Base-by-base conservation (phyloP, 2,797 vertebrate genomes). In the Mallotus villosus region DNA sequence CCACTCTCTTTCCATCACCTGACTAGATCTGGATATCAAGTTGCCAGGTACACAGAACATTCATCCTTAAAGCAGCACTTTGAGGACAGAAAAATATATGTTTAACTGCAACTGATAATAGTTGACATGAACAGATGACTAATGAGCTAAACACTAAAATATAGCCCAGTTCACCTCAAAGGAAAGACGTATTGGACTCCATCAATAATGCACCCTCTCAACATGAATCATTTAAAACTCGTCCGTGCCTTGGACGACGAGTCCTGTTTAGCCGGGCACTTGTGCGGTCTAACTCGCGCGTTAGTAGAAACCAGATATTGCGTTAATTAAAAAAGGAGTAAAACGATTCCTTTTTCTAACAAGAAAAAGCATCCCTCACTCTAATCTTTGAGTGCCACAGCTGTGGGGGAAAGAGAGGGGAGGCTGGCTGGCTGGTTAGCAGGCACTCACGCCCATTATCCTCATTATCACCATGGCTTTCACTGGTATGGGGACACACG, bases 21-120 rank as follows among this genome's bases (percentile, higher is more conserved):
- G 84, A 85, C 86, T 89, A 88, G 91, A 90, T 93, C 92, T 92
- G 91, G 93, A 84, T 91, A 91, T 91, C 83, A 81, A 87, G 93
- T 94, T 94, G 91, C 92, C 90, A 93, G 93, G 92, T 90, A 92
- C 93, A 93, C 91, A 92, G 89, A 91, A 2, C 8, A 7, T 41
- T 41, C 9, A 2, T 41, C 37, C 37, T 41, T 41, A 41, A 41
- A 41, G 37, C 37, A 12, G 37, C 37, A 12, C 37, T 41, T 41
- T 8, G n/a, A n/a, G n/a, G n/a, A n/a, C n/a, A 2, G 3, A 27
- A 27, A 25, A 1, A 27, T 2, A 25, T 25, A 34, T 34, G 32
- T 9, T 41, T 41, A 41, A 5, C 32, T 5, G 32, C 6, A 41
- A 41, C 8, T 41, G 37, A 11, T 41, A 41, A 41, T 2, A 41